Evolutionary conservation across 2,888 invertebrate species (phyloP), one percentile per base, ranked within the genome.

Genomic region (Uropetala carovei): DNA sequence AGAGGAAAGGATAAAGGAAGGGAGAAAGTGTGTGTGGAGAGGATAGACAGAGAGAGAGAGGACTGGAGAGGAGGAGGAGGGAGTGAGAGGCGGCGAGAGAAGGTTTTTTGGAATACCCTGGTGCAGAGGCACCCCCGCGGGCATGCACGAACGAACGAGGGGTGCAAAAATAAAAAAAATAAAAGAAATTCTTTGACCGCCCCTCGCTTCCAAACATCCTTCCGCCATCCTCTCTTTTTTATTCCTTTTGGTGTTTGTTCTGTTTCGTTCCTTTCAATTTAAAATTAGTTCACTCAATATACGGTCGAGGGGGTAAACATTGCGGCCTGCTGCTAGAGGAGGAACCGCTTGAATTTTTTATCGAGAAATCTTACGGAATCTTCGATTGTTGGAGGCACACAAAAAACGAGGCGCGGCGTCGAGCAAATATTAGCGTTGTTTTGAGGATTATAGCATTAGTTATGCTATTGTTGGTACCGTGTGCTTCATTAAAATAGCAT

Each of bases 191-290:
- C 0, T 27, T 43, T 27, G 18, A 18, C 2, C 11, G 18, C 89
- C 43, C 89, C 43, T 64, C 43, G 56, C 5, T 27, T 59, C 11
- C 86, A 68, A 89, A 27, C 64, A 85, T 85, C 60, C 64, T 64
- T 59, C 64, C 83, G 18, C 83, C 56, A 16, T 16, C 18, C n/a
- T 83, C 56, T 64, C 60, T 89, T 89, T 89, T 64, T 89, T 89
- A 60, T 64, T 68, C 56, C 83, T 16, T 18, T 30, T 30, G 60
- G 86, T 89, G 89, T 89, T 89, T 89, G 89, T 43, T 68, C 89
- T 89, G 89, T 89, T 89, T 89, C 89, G 89, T 64, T 89, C 89
- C 68, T 68, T 89, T 89, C 89, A 89, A 89, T 89, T 64, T 89
- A 89, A 89, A 89, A 89, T 89, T 89, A 89, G 89, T 89, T 43